These are phyloP conservation scores for Hipposideros armiger DNA, from an alignment of 2,113 vertebrate genomes.

Conservation along the genomic window DNA sequence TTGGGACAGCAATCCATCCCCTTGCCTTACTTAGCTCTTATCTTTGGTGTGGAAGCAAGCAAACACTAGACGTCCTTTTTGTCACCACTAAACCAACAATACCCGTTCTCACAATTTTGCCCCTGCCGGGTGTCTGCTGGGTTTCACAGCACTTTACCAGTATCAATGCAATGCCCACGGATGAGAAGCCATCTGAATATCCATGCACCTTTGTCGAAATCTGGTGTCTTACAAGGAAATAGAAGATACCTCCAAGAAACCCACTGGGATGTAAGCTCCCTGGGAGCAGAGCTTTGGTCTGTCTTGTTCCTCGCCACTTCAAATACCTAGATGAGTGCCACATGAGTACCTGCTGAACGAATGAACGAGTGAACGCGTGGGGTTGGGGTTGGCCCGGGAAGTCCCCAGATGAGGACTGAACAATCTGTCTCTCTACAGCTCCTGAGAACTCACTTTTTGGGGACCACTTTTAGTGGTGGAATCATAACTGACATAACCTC, in stretches of 20 bases:
- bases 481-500: not conserved
- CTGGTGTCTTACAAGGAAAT: not conserved
- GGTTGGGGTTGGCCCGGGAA: not conserved
- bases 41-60: not conserved
- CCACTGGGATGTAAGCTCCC: not conserved
- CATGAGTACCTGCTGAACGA: not conserved
- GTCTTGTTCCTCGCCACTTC: not conserved
- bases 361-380: not conserved
- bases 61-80: not conserved
- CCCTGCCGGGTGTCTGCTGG: not conserved
- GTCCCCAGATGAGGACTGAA: not conserved
- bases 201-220: not conserved
- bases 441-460: not conserved
- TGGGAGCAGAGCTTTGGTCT: not conserved
- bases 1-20: not conserved
- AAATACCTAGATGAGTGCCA: not conserved
- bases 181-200: not conserved
- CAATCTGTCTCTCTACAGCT: not conserved
- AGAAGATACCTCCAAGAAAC: not conserved
- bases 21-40: not conserved
- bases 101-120: not conserved
- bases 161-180: not conserved
- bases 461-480: not conserved
- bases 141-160: not conserved
- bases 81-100: not conserved